Percentiles rank a stretch among this genome's conserved stretches.
These are phyloP conservation scores for Beroe forskalii DNA, from an alignment of 37 sponge, comb jelly and placozoan genomes.

Conservation along the genomic window DNA sequence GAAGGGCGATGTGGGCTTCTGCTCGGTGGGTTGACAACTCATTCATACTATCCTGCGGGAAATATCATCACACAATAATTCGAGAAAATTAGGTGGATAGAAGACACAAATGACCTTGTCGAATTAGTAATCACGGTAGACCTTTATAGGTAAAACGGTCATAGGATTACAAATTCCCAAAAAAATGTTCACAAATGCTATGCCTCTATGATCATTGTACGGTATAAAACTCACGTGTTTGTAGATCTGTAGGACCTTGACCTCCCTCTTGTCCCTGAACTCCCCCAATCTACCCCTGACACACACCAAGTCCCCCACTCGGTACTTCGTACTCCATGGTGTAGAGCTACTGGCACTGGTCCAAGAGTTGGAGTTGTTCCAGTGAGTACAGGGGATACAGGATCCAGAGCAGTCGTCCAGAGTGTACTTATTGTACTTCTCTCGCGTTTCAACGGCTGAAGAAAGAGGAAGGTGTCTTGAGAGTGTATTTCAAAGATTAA, in stretches of 20 bases:
- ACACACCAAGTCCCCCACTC: slow-evolving; percentile 1
- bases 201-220: no score
- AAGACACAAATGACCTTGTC: no score
- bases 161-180: no score
- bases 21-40: neutral
- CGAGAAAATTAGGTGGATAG: no score
- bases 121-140: no score
- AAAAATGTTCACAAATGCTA: no score
- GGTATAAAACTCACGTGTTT: neutral
- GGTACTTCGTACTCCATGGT: neutral
- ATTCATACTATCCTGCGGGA: slow-evolving; percentile 12
- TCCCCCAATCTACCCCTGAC: neutral
- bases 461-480: neutral
- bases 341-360: neutral
- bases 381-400: neutral
- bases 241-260: neutral
- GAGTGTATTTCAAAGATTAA: no score
- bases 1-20: neutral
- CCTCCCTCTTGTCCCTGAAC: neutral
- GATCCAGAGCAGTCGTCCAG: neutral
- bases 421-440: slow-evolving; percentile 33
- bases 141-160: no score
- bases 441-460: neutral
- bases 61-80: no score
- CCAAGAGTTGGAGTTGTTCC: neutral